Base-by-base conservation (phyloP, 2,113 vertebrate species). In the Vulpes lagopus region DNA sequence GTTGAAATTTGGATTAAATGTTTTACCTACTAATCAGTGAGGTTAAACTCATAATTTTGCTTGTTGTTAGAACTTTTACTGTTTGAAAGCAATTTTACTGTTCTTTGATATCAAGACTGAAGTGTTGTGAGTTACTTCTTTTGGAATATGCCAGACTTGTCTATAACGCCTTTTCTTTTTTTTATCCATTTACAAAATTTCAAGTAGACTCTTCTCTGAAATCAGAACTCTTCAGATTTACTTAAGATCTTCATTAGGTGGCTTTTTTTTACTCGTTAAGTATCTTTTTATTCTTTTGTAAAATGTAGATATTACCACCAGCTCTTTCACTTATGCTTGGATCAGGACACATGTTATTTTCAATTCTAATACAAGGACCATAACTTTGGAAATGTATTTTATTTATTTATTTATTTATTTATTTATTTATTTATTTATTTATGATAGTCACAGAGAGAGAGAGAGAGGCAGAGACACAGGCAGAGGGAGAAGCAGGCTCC, bases 61-160 rank as follows among this genome's bases (percentile, higher is more conserved):
- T 82, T 85, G 60, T 9, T 92, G 25, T 89, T 4, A 67, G 59
- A 91, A 76, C 59, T 89, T 74, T 81, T 53, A 32, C 2, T 64
- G 5, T 78, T 57, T 88, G 59, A 88, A 89, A 74, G 74, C 64
- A 84, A 2, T 76, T 93, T 95, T 89, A 79, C 11, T 35, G 23
- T 78, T 83, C 60, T 96, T 93, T 84, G 83, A 95, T 94, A 57
- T 84, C 38, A 86, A 74, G 62, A 69, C 59, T 15, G 7, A 94
- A 90, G 30, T 92, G 23, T 91, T n/a, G 12, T 95, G 49, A 89
- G 65, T 95, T 90, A 27, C 9, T 92, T 90, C 67, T 90, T 84
- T 74, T 78, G 15, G 62, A 87, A 86, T 71, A 69, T 78, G 35
- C 25, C 73, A 69, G 30, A 59, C 59, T 8, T 76, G 35, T 95